Evolutionary conservation across 92 coral and sea anemone species (phyloP).

Genomic region (Epizoanthus stellaris): DNA sequence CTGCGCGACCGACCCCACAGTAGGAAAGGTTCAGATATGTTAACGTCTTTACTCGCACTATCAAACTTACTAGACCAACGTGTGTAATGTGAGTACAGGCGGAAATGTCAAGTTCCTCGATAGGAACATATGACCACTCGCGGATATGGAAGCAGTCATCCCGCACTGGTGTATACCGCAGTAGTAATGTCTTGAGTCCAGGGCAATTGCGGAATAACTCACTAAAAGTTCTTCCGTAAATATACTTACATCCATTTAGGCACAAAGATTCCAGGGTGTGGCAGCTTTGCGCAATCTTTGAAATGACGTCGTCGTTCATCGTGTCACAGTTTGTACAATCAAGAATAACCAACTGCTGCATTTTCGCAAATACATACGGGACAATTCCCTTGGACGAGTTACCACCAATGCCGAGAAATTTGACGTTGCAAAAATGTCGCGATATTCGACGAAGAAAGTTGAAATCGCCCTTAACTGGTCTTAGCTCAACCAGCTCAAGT

Average conservation of each 20-base stretch:
- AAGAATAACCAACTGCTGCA: conserved; percentile 88
- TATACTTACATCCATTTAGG: conserved; percentile 93
- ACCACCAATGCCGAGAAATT: conserved; percentile 92
- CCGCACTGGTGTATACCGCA: conserved; percentile 96
- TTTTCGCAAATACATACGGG: conserved; percentile 91
- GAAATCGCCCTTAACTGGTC: conserved; percentile 97
- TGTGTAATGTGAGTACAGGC: conserved; percentile 96
- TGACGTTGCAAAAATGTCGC: conserved; percentile 90
- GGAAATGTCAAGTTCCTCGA: conserved; percentile 95
- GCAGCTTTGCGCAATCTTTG: conserved; percentile 93
- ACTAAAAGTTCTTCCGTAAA: conserved; percentile 90
- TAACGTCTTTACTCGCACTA: conserved; percentile 78
- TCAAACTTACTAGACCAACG: conserved; percentile 86
- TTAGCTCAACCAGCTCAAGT: conserved; percentile 84
- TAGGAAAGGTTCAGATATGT: conserved; percentile 92
- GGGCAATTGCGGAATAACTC: conserved; percentile 83
- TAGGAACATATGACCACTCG: conserved; percentile 84
- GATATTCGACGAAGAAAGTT: conserved; percentile 88
- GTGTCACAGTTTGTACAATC: conserved; percentile 99
- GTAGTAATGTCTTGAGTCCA: conserved; percentile 85
- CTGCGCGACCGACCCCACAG: conserved; percentile 99
- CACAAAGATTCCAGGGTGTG: conserved; percentile 93
- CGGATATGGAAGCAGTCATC: conserved; percentile 90
- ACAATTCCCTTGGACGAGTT: conserved; percentile 95
- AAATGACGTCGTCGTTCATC: conserved; percentile 91